These are phyloP conservation scores for Salpingus planirostris DNA, from an alignment of 2,888 invertebrate genomes.

Conservation along the genomic window DNA sequence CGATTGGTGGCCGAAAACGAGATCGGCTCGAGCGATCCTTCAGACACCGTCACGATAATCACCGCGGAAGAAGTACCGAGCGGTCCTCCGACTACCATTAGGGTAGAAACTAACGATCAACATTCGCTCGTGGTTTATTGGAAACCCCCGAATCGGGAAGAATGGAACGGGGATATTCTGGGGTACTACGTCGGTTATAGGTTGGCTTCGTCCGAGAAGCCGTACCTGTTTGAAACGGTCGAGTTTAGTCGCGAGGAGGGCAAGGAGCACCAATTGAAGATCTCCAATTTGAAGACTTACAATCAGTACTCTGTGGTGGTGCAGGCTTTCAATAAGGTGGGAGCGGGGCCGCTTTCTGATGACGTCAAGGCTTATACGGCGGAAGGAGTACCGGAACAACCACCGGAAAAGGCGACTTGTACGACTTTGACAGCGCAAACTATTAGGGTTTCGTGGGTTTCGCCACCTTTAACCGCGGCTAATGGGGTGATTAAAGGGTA, in stretches of 20 bases:
- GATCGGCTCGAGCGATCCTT: constrained; percentile 85
- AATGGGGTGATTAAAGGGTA: constrained; percentile 95
- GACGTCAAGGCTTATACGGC: constrained; percentile 88
- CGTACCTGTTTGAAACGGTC: constrained; percentile 84
- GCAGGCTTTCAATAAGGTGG: constrained; percentile 90
- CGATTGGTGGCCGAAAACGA: constrained; percentile 90
- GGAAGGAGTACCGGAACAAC: constrained; percentile 87
- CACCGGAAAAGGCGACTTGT: constrained; percentile 86
- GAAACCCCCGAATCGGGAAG: constrained; percentile 82
- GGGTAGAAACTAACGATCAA: constrained; percentile 81
- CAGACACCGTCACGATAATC: constrained; percentile 87
- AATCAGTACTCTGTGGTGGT: constrained; percentile 94
- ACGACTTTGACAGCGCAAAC: constrained; percentile 90
- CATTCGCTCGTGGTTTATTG: constrained; percentile 80
- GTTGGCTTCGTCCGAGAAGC: constrained; percentile 73
- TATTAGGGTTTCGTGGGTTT: constrained; percentile 89
- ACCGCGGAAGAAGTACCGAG: constrained; percentile 79
- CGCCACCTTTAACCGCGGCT: constrained; percentile 83
- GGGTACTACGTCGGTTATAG: constrained; percentile 89
- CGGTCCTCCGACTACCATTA: constrained; percentile 73
- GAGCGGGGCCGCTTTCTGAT: constrained; percentile 83
- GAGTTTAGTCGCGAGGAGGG: constrained; percentile 87
- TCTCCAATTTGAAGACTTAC: constrained; percentile 59
- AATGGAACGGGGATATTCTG: constrained; percentile 88
- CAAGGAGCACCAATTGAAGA: constrained; percentile 74